Percentiles rank a stretch among this genome's conserved stretches.
Conservation (phyloP, 2,888 invertebrate species). For the Drosophila fulvimacula region DNA sequence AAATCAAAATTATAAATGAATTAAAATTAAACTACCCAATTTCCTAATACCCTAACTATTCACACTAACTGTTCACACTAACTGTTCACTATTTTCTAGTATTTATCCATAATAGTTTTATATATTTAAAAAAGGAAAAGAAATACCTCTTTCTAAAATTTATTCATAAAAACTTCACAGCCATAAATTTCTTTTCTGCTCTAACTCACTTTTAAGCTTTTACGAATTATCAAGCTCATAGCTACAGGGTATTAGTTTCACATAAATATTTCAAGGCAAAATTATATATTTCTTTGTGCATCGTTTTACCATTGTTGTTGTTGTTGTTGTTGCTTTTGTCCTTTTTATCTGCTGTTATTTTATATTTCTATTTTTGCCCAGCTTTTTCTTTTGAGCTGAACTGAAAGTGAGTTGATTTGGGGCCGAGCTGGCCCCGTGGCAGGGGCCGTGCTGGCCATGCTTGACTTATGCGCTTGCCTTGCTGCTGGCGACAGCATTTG, state of each 20-base stretch:
- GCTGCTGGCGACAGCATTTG: conserved; percentile 55
- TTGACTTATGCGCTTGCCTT: conserved; percentile 38
- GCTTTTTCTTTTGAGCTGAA: conserved; percentile 38
- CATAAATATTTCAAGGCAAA: conserved; percentile 65
- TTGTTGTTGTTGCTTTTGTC: conserved; percentile 4
- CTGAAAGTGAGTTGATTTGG: conserved; percentile 62
- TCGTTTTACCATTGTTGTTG: conserved; percentile 7
- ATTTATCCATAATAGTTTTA: no score
- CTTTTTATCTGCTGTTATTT: conserved; percentile 30
- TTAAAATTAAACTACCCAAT: no score
- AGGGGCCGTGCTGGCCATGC: conserved; percentile 5
- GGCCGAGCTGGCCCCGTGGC: conserved; percentile 8
- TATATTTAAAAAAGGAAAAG: no score
- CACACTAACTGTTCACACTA: no score
- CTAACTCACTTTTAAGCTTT: no score
- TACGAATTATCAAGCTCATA: neutral
- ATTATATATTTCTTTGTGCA: conserved; percentile 36
- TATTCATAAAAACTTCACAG: no score
- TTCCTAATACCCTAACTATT: no score
- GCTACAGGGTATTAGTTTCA: conserved; percentile 39
- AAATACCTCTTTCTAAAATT: no score
- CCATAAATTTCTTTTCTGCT: no score
- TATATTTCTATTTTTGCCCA: conserved; percentile 19
- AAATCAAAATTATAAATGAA: no score
- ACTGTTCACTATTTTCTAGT: no score